Percentiles rank a stretch among this genome's conserved stretches.
Conservation (phyloP, 2,888 invertebrate genomes). For the Eupithecia subfuscata region DNA sequence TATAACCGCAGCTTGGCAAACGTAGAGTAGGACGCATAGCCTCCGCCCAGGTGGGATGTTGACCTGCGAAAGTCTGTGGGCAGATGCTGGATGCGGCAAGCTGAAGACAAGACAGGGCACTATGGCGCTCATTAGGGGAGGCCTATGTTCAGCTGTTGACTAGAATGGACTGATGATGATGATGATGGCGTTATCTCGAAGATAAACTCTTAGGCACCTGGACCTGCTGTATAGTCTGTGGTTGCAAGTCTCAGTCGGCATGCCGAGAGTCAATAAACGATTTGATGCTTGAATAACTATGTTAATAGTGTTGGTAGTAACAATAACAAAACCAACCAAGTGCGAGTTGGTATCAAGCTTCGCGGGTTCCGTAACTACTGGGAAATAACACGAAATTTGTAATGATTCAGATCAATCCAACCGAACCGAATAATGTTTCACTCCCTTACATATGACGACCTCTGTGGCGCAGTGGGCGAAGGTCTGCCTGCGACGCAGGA, state of each 20-base stretch:
- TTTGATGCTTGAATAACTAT: slow-evolving; percentile 76
- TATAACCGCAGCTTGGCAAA: no score
- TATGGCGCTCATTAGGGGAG: no score
- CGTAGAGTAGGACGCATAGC: no score
- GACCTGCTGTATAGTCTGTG: slow-evolving; percentile 7
- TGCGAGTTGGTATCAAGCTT: background rate
- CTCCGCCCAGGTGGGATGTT: no score
- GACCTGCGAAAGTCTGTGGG: no score
- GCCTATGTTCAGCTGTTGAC: no score
- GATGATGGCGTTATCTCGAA: background rate
- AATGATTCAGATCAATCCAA: background rate
- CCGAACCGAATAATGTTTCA: background rate
- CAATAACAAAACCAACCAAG: slow-evolving; percentile 51
- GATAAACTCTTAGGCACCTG: background rate
- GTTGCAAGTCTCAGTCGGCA: slow-evolving; percentile 51
- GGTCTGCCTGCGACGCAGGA: no score
- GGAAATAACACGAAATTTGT: background rate
- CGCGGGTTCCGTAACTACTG: background rate
- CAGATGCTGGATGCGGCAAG: no score
- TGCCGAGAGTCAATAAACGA: slow-evolving; percentile 67
- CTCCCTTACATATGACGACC: background rate
- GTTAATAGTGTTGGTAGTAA: slow-evolving; percentile 63
- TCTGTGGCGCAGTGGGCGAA: no score
- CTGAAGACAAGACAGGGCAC: no score
- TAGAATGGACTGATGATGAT: no score